phyloP scores from a whole-genome alignment of 1,140 invertebrate species.

The Scaptomyza pallida region DNA sequence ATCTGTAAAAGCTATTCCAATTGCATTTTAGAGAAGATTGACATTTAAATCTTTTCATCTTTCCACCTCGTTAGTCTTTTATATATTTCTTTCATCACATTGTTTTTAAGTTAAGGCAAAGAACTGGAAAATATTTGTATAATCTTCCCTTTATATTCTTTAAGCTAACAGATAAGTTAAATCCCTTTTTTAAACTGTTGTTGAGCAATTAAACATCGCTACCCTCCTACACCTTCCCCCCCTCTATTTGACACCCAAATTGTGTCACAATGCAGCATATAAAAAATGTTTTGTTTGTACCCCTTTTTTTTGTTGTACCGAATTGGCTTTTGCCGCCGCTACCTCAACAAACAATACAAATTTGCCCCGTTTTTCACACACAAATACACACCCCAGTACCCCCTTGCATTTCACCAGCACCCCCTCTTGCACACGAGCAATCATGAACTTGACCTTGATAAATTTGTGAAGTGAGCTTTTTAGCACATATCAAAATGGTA shows the following conservation, averaged over 20 bases:
- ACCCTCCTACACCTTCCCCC: neutral
- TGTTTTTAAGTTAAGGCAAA: too few relatives aligned
- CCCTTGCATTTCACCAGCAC: neutral
- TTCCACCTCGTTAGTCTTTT: too few relatives aligned
- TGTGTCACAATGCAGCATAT: slow-evolving; percentile 54
- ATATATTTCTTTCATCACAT: too few relatives aligned
- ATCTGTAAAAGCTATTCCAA: too few relatives aligned
- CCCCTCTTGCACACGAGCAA: neutral
- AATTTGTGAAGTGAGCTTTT: slow-evolving; percentile 79
- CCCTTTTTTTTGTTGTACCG: slow-evolving; percentile 59
- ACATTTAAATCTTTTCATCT: too few relatives aligned
- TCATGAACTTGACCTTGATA: slow-evolving; percentile 81
- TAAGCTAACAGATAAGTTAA: too few relatives aligned
- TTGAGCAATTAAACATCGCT: neutral
- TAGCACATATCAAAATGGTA: slow-evolving; percentile 78
- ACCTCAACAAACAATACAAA: slow-evolving; percentile 78
- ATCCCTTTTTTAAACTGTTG: neutral
- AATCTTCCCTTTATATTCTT: too few relatives aligned
- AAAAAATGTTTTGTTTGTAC: slow-evolving; percentile 42
- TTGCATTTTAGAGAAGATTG: too few relatives aligned
- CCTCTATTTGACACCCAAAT: slow-evolving; percentile 8
- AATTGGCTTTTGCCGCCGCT: slow-evolving; percentile 46
- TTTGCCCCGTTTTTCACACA: slow-evolving; percentile 22
- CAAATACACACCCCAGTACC: neutral
- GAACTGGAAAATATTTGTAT: too few relatives aligned